Percentiles rank a stretch among this genome's conserved stretches.
Evolutionary conservation across 1,140 invertebrate genomes (phyloP).

Genomic region (Gryon sp.): DNA sequence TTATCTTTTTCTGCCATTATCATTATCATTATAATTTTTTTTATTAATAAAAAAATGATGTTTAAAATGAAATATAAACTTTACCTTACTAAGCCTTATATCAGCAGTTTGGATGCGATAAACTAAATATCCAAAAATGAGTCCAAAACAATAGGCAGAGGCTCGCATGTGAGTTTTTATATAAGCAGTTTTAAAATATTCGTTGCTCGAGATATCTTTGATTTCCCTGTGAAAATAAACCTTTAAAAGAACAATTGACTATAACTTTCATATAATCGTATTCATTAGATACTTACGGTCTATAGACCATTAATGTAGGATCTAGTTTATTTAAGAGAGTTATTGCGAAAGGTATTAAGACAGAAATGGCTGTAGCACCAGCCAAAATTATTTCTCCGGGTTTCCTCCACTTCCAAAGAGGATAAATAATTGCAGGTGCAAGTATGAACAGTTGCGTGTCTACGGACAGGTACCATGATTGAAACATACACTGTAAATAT

Average conservation of each 20-base stretch:
- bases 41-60: conserved; percentile 27
- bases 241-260: conserved; percentile 41
- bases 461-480: conserved; percentile 94
- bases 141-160: conserved; percentile 83
- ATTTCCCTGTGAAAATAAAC: conserved; percentile 81
- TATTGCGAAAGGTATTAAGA: conserved; percentile 82
- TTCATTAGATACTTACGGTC: conserved; percentile 80
- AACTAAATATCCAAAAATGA: conserved; percentile 83
- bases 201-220: conserved; percentile 81
- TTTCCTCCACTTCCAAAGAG: conserved; percentile 83
- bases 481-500: conserved; percentile 89
- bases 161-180: conserved; percentile 87
- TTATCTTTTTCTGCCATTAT: no score
- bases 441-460: conserved; percentile 92
- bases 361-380: conserved; percentile 79
- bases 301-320: conserved; percentile 84
- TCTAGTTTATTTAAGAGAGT: conserved; percentile 82
- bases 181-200: conserved; percentile 83
- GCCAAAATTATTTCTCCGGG: conserved; percentile 81
- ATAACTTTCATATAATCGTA: conserved; percentile 46
- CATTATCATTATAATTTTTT: no score
- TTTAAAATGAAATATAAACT: conserved; percentile 27
- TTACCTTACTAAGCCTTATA: conserved; percentile 76
- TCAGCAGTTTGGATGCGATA: conserved; percentile 82
- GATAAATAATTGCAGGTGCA: conserved; percentile 87